Base-by-base conservation (phyloP, 2,113 vertebrate species). In the Bufo gargarizans region DNA sequence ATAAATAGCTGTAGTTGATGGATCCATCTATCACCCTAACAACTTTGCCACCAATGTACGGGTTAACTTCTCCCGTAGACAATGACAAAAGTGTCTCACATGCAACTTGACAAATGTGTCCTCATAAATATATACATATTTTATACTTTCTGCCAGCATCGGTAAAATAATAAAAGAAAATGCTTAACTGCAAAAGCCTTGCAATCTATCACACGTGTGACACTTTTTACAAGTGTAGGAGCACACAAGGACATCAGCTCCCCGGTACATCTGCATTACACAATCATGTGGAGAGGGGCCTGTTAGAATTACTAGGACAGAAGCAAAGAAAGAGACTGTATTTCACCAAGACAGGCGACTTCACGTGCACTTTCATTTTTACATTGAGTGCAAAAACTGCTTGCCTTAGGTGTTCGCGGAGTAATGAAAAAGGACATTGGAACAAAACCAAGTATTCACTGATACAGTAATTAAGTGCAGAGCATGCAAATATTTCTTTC, bases 371-470 rank as follows among this genome's bases (percentile, higher is more conserved):
- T n/a, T 7, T 12, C 33, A 56, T 58, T 56, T 33, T 56, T 80
- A 33, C 53, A 58, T 58, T 33, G 53, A 56, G 50, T 59, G 53
- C 53, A 58, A 80, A 59, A 80, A 80, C 77, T 80, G 77, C 77
- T 80, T 58, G 22, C 77, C 77, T 58, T 80, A 56, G 55, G 77
- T 33, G 55, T 80, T 58, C 56, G 10, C 33, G 55, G 59, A 33
- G 59, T 59, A 80, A 80, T 58, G 55, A 80, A 80, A 80, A 80
- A 43, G 77, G 53, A 80, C 55, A 59, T 80, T 80, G 77, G 77
- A 80, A 80, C 12, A 56, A 56, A 80, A 80, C 77, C 77, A 80
- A 80, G 55, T 59, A 80, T 80, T 56, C 77, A 56, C 77, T 12
- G 77, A 80, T 56, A 80, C 50, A 59, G 77, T 58, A 80, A 80